Conservation (phyloP, 2,888 invertebrate genomes). For the Raillietiella orientalis region DNA sequence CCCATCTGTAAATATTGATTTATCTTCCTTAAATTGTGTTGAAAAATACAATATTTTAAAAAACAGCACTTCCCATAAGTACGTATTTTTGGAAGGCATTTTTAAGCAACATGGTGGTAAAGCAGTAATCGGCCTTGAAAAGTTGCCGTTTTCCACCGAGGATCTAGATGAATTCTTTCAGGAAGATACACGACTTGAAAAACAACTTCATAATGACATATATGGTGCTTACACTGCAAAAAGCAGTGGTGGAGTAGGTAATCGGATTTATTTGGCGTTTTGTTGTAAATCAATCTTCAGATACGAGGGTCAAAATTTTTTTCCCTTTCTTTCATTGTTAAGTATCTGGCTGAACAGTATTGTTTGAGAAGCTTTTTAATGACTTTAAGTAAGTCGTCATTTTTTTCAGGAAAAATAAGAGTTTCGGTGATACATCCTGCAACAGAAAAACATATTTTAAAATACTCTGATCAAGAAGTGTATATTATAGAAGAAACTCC, state of each 20-base stretch:
- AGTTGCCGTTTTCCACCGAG: slow-evolving; percentile 37
- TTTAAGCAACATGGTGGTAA: slow-evolving; percentile 24
- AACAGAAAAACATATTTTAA: slow-evolving; percentile 60
- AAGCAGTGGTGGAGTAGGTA: too few species aligned
- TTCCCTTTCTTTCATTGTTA: background rate
- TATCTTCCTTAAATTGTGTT: slow-evolving; percentile 23
- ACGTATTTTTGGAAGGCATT: slow-evolving; percentile 30
- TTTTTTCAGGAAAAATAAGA: slow-evolving; percentile 36
- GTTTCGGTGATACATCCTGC: slow-evolving; percentile 74
- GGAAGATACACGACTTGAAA: slow-evolving; percentile 21
- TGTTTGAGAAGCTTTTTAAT: slow-evolving; percentile 2
- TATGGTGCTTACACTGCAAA: slow-evolving; percentile 60
- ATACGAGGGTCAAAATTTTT: too few species aligned
- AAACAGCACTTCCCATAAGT: slow-evolving; percentile 36
- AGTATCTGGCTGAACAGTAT: background rate
- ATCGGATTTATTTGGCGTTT: too few species aligned
- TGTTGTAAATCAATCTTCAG: too few species aligned
- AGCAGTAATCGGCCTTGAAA: slow-evolving; percentile 44
- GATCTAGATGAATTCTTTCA: slow-evolving; percentile 20
- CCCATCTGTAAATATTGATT: too few species aligned
- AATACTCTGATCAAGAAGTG: slow-evolving; percentile 37
- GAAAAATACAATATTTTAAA: slow-evolving; percentile 27
- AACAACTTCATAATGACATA: slow-evolving; percentile 44
- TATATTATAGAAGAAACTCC: slow-evolving; percentile 56
- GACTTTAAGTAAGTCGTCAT: slow-evolving; percentile 4